Conservation (phyloP, 2,888 invertebrate genomes). For the Bombylius discolor region DNA sequence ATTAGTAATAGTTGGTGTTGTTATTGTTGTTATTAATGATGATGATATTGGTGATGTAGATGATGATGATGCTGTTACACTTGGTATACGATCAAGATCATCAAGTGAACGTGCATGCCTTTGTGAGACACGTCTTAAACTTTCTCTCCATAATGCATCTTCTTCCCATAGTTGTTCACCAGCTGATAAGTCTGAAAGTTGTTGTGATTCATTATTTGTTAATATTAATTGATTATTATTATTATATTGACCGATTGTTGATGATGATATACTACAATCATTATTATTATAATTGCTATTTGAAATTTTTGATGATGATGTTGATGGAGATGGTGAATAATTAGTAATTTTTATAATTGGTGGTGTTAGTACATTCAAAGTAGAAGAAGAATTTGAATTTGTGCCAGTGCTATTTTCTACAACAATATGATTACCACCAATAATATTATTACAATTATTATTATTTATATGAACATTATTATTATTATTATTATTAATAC, state of each 20-base stretch:
- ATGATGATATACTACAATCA: too few relatives aligned
- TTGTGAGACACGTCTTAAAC: constrained; percentile 62
- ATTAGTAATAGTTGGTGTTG: constrained; percentile 5
- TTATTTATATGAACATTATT: neutral
- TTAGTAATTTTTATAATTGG: constrained; percentile 18
- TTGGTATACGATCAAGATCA: constrained; percentile 51
- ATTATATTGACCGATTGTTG: too few relatives aligned
- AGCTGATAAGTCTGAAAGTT: constrained; percentile 14
- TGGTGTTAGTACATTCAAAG: constrained; percentile 4
- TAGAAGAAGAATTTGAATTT: neutral
- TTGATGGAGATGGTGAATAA: constrained; percentile 7
- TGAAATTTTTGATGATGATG: constrained; percentile 7
- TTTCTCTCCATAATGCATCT: constrained; percentile 69
- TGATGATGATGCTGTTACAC: constrained; percentile 3
- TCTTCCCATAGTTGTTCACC: constrained; percentile 68
- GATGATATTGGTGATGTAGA: neutral
- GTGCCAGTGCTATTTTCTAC: constrained; percentile 1
- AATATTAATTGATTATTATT: neutral
- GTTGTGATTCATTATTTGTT: constrained; percentile 14
- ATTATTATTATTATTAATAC: neutral
- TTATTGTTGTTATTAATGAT: constrained; percentile 9
- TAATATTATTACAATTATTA: neutral
- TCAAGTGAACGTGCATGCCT: constrained; percentile 73
- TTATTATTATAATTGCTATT: neutral
- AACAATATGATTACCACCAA: neutral